phyloP scores from a whole-genome alignment of 2,888 invertebrate genomes.

The Cremastinae sp. region DNA sequence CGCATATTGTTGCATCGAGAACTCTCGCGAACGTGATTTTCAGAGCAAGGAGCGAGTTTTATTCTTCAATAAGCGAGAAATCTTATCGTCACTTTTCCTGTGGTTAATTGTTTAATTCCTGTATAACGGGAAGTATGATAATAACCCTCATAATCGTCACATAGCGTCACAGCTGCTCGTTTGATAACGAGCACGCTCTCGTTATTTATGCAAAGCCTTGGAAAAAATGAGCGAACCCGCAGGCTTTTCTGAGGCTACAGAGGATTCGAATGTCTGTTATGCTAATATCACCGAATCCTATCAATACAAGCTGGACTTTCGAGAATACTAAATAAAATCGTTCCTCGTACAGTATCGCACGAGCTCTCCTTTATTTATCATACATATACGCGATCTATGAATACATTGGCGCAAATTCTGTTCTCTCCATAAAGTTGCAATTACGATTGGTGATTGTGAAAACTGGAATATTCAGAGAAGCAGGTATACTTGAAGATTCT shows the following conservation, averaged over 20 bases:
- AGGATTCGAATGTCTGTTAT: conserved; percentile 58
- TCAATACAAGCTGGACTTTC: conserved; percentile 37
- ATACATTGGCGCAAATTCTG: conserved; percentile 15
- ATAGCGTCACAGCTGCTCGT: conserved; percentile 61
- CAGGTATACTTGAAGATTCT: not conserved
- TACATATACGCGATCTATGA: conserved; percentile 35
- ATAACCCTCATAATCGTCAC: conserved; percentile 72
- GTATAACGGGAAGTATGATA: conserved; percentile 73
- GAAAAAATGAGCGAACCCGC: conserved; percentile 34
- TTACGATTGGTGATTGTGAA: not conserved
- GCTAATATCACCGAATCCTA: conserved; percentile 54
- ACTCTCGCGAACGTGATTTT: not conserved
- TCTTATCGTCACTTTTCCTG: conserved; percentile 60
- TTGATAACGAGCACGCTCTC: conserved; percentile 69
- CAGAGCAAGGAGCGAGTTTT: not conserved
- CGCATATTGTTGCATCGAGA: too few relatives aligned
- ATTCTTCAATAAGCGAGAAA: not conserved
- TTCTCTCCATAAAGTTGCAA: not conserved
- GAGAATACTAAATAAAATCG: conserved; percentile 32
- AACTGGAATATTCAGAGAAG: not conserved
- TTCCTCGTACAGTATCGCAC: conserved; percentile 31
- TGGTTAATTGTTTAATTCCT: conserved; percentile 50
- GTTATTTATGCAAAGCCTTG: conserved; percentile 68
- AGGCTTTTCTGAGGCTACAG: conserved; percentile 45
- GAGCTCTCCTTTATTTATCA: conserved; percentile 15